Evolutionary conservation across 2,888 invertebrate species (phyloP).

Genomic region (Coelopa pilipes): DNA sequence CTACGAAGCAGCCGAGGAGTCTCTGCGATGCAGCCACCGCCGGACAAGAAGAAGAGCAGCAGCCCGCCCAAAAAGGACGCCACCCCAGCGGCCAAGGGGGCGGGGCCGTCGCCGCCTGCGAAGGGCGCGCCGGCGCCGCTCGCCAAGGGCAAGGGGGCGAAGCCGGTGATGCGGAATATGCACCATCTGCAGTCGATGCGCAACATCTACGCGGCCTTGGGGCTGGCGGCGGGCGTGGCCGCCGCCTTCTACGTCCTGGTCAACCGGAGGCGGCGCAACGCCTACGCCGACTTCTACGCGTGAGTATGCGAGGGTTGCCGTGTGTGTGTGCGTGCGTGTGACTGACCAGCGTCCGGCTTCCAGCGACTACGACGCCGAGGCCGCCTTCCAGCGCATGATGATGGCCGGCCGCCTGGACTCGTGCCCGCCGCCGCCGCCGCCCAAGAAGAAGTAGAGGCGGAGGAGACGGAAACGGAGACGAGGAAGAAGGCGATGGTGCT

Average conservation of each 20-base stretch:
- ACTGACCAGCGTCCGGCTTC: neutral
- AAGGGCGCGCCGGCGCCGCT: neutral
- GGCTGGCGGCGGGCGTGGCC: neutral
- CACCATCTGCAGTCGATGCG: neutral
- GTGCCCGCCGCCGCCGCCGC: neutral
- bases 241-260: neutral
- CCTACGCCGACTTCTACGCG: neutral
- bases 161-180: slow-evolving; percentile 1
- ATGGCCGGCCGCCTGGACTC: neutral
- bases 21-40: neutral
- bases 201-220: slow-evolving; percentile 4
- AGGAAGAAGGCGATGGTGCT: neutral
- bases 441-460: neutral
- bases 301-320: neutral
- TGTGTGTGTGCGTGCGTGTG: neutral
- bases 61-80: slow-evolving; percentile 2
- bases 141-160: neutral
- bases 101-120: no score
- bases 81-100: neutral
- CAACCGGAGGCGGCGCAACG: neutral
- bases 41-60: neutral
- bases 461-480: no score
- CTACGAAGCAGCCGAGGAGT: no score
- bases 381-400: neutral
- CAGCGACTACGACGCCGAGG: slow-evolving; percentile 9